These are phyloP conservation scores for Scaptomyza flava DNA, from an alignment of 2,888 invertebrate species.

Conservation along the genomic window DNA sequence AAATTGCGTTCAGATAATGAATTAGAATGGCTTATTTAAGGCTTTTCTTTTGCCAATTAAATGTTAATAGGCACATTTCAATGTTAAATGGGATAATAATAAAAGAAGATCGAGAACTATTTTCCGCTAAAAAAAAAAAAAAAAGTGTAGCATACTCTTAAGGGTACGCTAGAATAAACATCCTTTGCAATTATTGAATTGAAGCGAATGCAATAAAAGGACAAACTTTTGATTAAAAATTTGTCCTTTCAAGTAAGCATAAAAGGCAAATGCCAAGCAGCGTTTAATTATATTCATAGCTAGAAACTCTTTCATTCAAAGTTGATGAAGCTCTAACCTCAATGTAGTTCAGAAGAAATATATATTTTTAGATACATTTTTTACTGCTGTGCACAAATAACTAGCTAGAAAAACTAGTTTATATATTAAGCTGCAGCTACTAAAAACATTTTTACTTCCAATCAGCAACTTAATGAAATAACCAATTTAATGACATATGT, in stretches of 20 bases:
- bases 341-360: slow-evolving; percentile 1
- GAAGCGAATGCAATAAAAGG: neutral
- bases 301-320: slow-evolving; percentile 1
- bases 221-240: slow-evolving; percentile 11
- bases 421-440: too few species aligned
- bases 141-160: slow-evolving; percentile 8
- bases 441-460: too few species aligned
- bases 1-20: slow-evolving; percentile 13
- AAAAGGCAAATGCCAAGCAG: neutral
- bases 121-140: neutral
- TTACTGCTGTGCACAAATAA: neutral
- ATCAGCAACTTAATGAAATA: neutral
- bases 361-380: neutral
- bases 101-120: neutral
- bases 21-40: slow-evolving; percentile 4
- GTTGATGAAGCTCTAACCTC: neutral
- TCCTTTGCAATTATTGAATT: neutral
- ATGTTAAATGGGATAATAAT: neutral
- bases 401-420: too few species aligned
- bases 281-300: slow-evolving; percentile 1
- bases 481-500: slow-evolving; percentile 7
- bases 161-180: neutral
- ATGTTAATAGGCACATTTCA: neutral
- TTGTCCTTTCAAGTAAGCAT: neutral
- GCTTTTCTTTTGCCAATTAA: neutral